A percentile compares a stretch with the other conserved stretches of the same genome.
Conservation (phyloP, 2,888 invertebrate species). For the Malachius bipustulatus region DNA sequence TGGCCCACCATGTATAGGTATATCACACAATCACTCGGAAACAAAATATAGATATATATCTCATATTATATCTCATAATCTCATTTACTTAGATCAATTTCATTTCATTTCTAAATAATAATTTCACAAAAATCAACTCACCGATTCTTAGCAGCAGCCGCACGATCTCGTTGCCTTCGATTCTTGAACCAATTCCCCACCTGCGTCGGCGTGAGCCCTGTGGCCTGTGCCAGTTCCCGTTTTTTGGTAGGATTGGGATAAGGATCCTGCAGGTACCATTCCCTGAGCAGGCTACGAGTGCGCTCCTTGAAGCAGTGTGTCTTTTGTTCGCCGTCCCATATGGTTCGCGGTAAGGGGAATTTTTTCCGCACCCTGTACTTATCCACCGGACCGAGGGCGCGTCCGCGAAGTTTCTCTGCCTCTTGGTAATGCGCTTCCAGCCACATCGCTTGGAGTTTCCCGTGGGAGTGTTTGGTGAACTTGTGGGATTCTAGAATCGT, state of each 20-base stretch:
- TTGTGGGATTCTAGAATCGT: slow-evolving; percentile 80
- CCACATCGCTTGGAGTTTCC: slow-evolving; percentile 86
- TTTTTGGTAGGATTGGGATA: slow-evolving; percentile 92
- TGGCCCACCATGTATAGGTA: too few relatives aligned
- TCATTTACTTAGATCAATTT: slow-evolving; percentile 1
- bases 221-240: slow-evolving; percentile 78
- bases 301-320: slow-evolving; percentile 95
- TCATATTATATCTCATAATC: slow-evolving; percentile 2
- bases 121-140: slow-evolving; percentile 39
- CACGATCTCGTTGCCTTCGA: slow-evolving; percentile 73
- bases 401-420: slow-evolving; percentile 77
- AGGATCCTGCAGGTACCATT: slow-evolving; percentile 98
- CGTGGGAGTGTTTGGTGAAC: slow-evolving; percentile 81
- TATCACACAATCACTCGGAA: too few relatives aligned
- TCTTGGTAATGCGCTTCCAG: slow-evolving; percentile 89
- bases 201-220: slow-evolving; percentile 85
- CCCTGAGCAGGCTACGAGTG: slow-evolving; percentile 84
- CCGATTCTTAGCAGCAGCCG: slow-evolving; percentile 94
- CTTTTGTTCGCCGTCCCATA: slow-evolving; percentile 94
- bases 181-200: slow-evolving; percentile 94
- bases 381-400: slow-evolving; percentile 88
- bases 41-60: slow-evolving; percentile 6
- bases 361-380: slow-evolving; percentile 89
- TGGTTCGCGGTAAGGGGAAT: slow-evolving; percentile 82
- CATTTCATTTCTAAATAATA: too few relatives aligned